phyloP scores from a whole-genome alignment of 2,888 invertebrate genomes.

The Eupithecia dodoneata region DNA sequence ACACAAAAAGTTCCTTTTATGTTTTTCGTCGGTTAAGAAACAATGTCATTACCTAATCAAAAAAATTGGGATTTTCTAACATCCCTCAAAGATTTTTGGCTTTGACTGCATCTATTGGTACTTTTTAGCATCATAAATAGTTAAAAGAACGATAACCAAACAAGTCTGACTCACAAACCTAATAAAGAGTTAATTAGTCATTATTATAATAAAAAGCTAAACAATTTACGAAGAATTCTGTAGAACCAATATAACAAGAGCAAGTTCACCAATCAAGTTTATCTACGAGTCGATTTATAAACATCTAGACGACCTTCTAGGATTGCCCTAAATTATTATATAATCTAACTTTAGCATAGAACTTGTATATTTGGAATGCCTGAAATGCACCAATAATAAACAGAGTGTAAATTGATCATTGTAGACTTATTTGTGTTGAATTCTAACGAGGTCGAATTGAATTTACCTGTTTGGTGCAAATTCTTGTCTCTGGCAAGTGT shows the following conservation, averaged over 20 bases:
- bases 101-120: background rate
- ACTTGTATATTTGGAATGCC: constrained; percentile 21
- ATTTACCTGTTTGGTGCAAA: constrained; percentile 6
- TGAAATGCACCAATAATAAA: constrained; percentile 18
- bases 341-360: constrained; percentile 28
- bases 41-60: no score
- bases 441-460: constrained; percentile 21
- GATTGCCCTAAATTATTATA: constrained; percentile 38
- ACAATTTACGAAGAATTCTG: background rate
- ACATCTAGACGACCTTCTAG: constrained; percentile 37
- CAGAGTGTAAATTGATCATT: constrained; percentile 10
- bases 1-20: no score
- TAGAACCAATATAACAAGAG: background rate
- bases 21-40: no score
- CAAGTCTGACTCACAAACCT: background rate
- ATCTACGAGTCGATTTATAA: background rate
- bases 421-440: constrained; percentile 23
- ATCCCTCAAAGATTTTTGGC: background rate
- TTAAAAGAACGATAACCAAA: background rate
- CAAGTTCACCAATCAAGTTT: constrained; percentile 34
- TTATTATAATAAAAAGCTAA: background rate
- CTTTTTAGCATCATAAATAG: background rate
- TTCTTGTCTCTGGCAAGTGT: background rate
- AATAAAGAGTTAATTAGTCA: background rate
- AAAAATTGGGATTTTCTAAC: background rate